Evolutionary conservation across 2,113 vertebrate genomes (phyloP).

Genomic region (Phalacrocorax aristotelis): DNA sequence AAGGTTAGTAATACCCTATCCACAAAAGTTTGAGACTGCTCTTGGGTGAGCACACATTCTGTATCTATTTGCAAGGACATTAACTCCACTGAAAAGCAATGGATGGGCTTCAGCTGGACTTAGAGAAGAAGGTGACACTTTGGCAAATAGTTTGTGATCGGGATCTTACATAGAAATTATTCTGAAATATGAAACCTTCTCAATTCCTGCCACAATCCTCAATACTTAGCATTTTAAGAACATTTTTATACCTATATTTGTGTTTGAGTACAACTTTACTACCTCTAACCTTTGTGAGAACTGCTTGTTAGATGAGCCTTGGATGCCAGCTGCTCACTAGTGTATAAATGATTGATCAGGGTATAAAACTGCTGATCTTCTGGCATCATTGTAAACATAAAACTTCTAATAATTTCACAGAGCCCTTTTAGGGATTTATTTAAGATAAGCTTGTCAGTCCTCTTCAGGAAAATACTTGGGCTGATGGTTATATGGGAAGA

Average conservation of each 20-base stretch:
- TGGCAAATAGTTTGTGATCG: not conserved
- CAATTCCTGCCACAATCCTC: not conserved
- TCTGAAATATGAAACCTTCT: not conserved
- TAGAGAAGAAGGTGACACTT: not conserved
- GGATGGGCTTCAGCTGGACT: not conserved
- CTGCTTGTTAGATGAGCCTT: not conserved
- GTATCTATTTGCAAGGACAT: not conserved
- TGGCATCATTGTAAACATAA: constrained; percentile 6
- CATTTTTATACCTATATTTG: constrained; percentile 8
- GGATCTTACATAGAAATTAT: not conserved
- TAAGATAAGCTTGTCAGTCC: constrained; percentile 12
- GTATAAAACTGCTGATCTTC: constrained; percentile 32
- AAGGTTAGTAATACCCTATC: not conserved
- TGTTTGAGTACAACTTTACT: not conserved
- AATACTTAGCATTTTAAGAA: not conserved
- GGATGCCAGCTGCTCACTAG: not conserved
- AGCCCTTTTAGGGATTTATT: constrained; percentile 32
- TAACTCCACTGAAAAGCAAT: not conserved
- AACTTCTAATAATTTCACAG: constrained; percentile 40
- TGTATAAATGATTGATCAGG: constrained; percentile 46
- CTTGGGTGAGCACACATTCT: not conserved
- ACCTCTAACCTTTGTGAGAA: constrained; percentile 6
- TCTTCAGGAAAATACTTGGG: constrained; percentile 15
- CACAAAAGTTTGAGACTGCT: not conserved
- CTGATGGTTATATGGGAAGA: not conserved